Evolutionary conservation across 2,113 vertebrate genomes (phyloP), one percentile per base, ranked within the genome.

Genomic region (Fregetta grallaria): DNA sequence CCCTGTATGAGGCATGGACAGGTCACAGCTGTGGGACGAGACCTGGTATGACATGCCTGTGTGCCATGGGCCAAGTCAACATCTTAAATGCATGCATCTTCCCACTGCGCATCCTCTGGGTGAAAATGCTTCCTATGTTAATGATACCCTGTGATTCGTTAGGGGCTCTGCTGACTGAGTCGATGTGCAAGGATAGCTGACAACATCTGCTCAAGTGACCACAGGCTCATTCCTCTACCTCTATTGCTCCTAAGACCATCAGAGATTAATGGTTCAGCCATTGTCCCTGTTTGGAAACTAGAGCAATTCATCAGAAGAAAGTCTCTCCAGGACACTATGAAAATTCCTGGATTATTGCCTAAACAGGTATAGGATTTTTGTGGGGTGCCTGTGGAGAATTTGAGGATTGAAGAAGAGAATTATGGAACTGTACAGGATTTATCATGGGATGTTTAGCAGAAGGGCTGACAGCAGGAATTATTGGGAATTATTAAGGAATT

Each of bases 371-470:
- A 17, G 7, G 20, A 30, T 44, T 61, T 71, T 72, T 44, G 56
- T 18, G 55, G 36, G 36, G 11, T 50, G 22, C 19, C 23, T n/a
- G 44, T 3, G 1, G 12, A 44, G 12, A 36, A 44, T 23, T n/a
- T 52, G 32, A 62, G 26, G 32, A 20, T 25, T 30, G 19, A 53
- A 44, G 9, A 62, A 30, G 15, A 50, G 47, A 53, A 61, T 30
- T 36, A n/a, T 11, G 15, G 47, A 14, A 11, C 21, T 36, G 10
- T 25, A n/a, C 12, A 20, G 53, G 55, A 20, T 34, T 70, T 59
- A 21, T 50, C 30, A 50, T 0, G 1, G 38, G 15, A 16, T 25
- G 20, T 20, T 23, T 52, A 53, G 15, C 1, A 1, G 32, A 73
- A 25, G 13, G 58, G 6, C 44, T 30, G 38, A 18, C 19, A 50